Evolutionary conservation across 2,888 invertebrate genomes (phyloP).

Genomic region (Apoda limacodes): DNA sequence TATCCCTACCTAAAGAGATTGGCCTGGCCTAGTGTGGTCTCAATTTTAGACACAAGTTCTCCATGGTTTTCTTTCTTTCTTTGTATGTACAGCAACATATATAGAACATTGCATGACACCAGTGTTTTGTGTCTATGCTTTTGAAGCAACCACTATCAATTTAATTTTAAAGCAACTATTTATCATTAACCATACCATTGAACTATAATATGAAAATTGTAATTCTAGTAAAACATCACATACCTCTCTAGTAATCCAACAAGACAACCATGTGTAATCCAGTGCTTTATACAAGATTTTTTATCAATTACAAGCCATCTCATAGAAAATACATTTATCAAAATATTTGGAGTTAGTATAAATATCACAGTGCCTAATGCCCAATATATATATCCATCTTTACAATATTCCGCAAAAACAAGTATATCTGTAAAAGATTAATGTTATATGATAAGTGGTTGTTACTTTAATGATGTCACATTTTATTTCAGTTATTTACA

Average conservation of each 20-base stretch:
- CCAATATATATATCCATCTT: conserved; percentile 66
- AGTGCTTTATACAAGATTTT: conserved; percentile 51
- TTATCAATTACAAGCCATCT: conserved; percentile 68
- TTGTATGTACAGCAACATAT: no score
- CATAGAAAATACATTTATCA: conserved; percentile 71
- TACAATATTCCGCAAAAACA: conserved; percentile 68
- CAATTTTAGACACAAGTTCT: no score
- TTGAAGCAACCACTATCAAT: no score
- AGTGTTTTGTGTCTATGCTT: no score
- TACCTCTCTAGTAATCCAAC: conserved; percentile 72
- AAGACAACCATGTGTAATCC: conserved; percentile 66
- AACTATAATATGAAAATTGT: neutral
- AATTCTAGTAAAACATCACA: conserved; percentile 7
- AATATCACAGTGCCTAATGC: conserved; percentile 64
- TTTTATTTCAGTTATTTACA: no score
- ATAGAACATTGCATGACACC: no score
- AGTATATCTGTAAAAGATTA: conserved; percentile 60
- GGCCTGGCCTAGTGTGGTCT: no score
- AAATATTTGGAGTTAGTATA: conserved; percentile 64
- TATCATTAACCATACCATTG: no score
- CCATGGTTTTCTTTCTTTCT: no score
- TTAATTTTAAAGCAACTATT: no score
- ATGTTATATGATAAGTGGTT: conserved; percentile 10
- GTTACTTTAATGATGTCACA: no score
- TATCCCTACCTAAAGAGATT: no score